Evolutionary conservation across 1,140 invertebrate species (phyloP).

Genomic region (Pogonus chalceus): DNA sequence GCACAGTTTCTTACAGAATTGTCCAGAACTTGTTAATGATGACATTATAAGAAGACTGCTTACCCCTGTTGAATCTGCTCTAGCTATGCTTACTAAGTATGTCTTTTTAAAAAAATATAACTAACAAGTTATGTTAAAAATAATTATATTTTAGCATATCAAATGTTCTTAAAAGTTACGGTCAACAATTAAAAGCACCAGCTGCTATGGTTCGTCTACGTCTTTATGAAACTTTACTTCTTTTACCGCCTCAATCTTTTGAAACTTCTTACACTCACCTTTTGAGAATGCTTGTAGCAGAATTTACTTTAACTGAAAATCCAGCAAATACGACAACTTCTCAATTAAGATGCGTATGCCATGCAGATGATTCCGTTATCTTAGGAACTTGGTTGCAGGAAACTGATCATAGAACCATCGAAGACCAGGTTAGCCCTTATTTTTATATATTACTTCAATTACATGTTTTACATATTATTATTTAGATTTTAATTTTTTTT

Average conservation of each 20-base stretch:
- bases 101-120: slow-evolving; percentile 24
- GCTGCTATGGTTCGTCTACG: slow-evolving; percentile 85
- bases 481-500: no score
- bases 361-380: slow-evolving; percentile 82
- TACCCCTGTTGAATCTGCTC: slow-evolving; percentile 82
- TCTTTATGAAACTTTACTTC: slow-evolving; percentile 79
- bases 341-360: slow-evolving; percentile 73
- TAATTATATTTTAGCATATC: slow-evolving; percentile 54
- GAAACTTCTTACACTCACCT: slow-evolving; percentile 80
- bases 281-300: slow-evolving; percentile 88
- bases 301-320: slow-evolving; percentile 93
- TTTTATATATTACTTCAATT: no score
- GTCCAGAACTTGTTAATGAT: slow-evolving; percentile 81
- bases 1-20: slow-evolving; percentile 86
- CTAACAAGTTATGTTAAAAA: no score
- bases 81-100: slow-evolving; percentile 90
- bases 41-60: slow-evolving; percentile 81
- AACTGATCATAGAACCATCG: slow-evolving; percentile 91
- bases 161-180: slow-evolving; percentile 82
- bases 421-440: slow-evolving; percentile 83
- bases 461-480: no score
- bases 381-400: slow-evolving; percentile 83
- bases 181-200: slow-evolving; percentile 86
- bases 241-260: slow-evolving; percentile 73
- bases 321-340: slow-evolving; percentile 90